Evolutionary conservation across 1,140 invertebrate genomes (phyloP).

Genomic region (Penaeus indicus): DNA sequence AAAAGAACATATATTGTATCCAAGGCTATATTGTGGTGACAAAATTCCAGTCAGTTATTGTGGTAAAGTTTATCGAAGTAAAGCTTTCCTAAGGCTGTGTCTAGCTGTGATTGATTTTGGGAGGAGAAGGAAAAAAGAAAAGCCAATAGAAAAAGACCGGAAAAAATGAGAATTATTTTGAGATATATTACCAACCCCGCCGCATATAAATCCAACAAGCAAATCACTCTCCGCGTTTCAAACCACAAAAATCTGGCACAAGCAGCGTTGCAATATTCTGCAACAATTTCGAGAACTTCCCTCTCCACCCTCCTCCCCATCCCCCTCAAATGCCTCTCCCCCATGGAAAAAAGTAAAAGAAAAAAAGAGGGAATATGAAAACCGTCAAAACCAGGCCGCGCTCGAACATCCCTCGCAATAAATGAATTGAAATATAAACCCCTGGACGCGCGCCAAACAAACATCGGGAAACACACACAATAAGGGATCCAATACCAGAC

Average conservation of each 20-base stretch:
- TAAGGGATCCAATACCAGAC: constrained; percentile 55
- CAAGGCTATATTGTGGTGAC: too few relatives aligned
- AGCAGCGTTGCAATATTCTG: too few relatives aligned
- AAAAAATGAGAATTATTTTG: constrained; percentile 1
- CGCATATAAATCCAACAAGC: too few relatives aligned
- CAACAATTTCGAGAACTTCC: too few relatives aligned
- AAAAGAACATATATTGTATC: too few relatives aligned
- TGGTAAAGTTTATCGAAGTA: background rate
- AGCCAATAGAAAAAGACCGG: constrained; percentile 39
- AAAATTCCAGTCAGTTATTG: too few relatives aligned
- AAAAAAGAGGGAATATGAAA: background rate
- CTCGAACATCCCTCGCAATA: constrained; percentile 42
- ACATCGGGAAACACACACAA: constrained; percentile 42
- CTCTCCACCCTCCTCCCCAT: too few relatives aligned
- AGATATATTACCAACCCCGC: too few relatives aligned
- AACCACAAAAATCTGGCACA: too few relatives aligned
- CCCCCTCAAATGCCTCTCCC: too few relatives aligned
- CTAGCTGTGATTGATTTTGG: background rate
- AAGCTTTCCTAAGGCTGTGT: constrained; percentile 28
- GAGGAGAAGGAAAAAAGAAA: constrained; percentile 21
- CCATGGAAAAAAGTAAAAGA: constrained; percentile 6
- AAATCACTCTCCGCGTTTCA: too few relatives aligned
- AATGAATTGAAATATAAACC: constrained; percentile 50
- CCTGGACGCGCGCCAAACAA: constrained; percentile 8
- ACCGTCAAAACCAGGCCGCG: constrained; percentile 12